Conservation (phyloP, 2,888 invertebrate genomes). For the Bimastos eiseni region DNA sequence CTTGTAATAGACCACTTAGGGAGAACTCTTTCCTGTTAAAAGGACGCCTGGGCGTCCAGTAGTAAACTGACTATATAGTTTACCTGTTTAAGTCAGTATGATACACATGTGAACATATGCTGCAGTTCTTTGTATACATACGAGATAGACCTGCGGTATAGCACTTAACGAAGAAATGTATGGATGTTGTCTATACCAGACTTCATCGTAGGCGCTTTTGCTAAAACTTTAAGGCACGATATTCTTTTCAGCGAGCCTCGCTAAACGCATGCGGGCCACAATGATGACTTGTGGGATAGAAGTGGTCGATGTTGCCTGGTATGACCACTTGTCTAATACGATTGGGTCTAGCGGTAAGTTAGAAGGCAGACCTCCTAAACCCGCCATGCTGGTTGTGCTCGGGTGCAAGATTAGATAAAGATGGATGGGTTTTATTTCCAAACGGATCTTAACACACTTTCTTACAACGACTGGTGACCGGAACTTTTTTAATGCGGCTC, state of each 20-base stretch:
- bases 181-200: background rate
- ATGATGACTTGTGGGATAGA: background rate
- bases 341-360: constrained; percentile 13
- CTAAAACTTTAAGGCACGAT: background rate
- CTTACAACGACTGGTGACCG: background rate
- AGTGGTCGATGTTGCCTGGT: background rate
- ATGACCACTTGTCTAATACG: constrained; percentile 13
- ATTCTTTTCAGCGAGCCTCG: constrained; percentile 6
- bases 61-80: background rate
- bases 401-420: background rate
- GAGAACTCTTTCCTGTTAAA: background rate
- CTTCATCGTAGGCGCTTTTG: background rate
- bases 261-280: background rate
- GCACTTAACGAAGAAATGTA: background rate
- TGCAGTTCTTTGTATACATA: background rate
- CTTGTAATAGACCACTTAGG: background rate
- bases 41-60: background rate
- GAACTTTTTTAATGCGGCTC: background rate
- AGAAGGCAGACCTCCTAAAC: background rate
- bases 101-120: background rate
- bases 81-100: background rate
- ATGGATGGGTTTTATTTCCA: background rate
- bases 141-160: background rate
- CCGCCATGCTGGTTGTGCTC: background rate
- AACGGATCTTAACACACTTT: constrained; percentile 4